Conservation (phyloP, 2,888 invertebrate genomes). For the Anoplius nigerrimus region DNA sequence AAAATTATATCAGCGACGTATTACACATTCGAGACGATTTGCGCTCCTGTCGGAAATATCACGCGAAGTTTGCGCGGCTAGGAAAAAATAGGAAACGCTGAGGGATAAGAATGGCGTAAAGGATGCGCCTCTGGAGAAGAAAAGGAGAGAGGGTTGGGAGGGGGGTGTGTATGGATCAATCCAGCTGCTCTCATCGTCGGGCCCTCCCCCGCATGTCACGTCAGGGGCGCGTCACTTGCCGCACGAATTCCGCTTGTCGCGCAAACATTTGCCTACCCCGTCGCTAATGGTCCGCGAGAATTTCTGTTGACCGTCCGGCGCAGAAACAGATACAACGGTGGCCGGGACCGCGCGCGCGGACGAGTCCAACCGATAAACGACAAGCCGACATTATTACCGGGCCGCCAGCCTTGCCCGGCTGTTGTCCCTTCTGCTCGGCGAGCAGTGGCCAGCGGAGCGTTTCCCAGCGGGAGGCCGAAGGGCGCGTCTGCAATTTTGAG, state of each 20-base stretch:
- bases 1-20: too few relatives aligned
- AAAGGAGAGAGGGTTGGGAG: not conserved
- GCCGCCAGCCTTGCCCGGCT: not conserved
- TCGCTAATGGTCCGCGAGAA: conserved; percentile 43
- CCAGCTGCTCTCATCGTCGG: not conserved
- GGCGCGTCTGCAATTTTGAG: not conserved
- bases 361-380: conserved; percentile 39
- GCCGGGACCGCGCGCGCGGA: conserved; percentile 21
- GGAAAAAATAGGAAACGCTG: too few relatives aligned
- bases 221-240: not conserved
- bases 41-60: too few relatives aligned
- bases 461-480: not conserved
- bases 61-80: too few relatives aligned
- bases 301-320: conserved; percentile 31
- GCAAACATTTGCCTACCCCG: conserved; percentile 42
- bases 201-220: not conserved
- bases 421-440: too few relatives aligned
- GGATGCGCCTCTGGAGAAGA: too few relatives aligned
- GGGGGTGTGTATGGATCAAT: not conserved
- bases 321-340: conserved; percentile 19
- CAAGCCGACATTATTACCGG: conserved; percentile 11
- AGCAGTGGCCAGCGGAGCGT: not conserved
- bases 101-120: too few relatives aligned
- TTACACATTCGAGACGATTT: too few relatives aligned
- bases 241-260: conserved; percentile 25